phyloP scores from a whole-genome alignment of 2,797 vertebrate species.

The Peromyscus melanophrys region DNA sequence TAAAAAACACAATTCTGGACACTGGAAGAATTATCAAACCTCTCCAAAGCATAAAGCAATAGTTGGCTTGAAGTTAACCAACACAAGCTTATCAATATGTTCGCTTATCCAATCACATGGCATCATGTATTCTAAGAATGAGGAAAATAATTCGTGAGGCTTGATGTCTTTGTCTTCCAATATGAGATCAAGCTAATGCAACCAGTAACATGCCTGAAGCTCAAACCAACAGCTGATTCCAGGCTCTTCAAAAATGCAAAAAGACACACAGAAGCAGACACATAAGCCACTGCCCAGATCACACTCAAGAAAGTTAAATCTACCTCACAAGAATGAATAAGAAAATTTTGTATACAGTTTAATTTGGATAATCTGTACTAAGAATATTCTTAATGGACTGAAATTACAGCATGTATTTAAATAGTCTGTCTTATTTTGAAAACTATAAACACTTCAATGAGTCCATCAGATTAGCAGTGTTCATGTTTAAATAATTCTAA shows the following conservation, averaged over 20 bases:
- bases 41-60: background rate
- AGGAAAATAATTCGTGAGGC: conserved; percentile 39
- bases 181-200: conserved; percentile 12
- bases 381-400: conserved; percentile 38
- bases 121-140: conserved; percentile 46
- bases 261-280: background rate
- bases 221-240: conserved; percentile 7
- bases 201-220: conserved; percentile 40
- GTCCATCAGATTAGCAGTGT: background rate
- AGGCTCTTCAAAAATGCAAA: conserved; percentile 62
- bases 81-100: background rate
- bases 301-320: conserved; percentile 65
- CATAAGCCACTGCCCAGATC: conserved; percentile 28
- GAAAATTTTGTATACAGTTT: conserved; percentile 21
- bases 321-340: conserved; percentile 33
- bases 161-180: conserved; percentile 35
- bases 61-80: conserved; percentile 14
- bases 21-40: conserved; percentile 40
- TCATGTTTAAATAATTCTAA: conserved; percentile 64
- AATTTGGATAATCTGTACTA: conserved; percentile 54
- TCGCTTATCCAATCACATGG: conserved; percentile 20
- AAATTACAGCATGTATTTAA: conserved; percentile 60
- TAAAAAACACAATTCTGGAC: conserved; percentile 62
- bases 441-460: conserved; percentile 60
- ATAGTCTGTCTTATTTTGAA: conserved; percentile 62